Percentiles rank a stretch among this genome's conserved stretches.
These are phyloP conservation scores for Tupaia chinensis DNA, from an alignment of 2,113 vertebrate species.

Conservation along the genomic window DNA sequence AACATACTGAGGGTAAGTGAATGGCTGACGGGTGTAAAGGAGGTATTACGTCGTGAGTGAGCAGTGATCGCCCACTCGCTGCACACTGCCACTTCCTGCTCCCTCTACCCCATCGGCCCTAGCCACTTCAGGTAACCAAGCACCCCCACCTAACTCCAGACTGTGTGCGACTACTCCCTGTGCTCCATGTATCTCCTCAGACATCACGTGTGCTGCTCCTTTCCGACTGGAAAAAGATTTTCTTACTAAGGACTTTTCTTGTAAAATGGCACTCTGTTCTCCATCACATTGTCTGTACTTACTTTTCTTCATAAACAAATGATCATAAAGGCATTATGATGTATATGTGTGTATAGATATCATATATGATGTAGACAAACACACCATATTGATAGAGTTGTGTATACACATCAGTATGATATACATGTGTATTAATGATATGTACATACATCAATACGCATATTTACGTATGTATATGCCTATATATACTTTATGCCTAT, in stretches of 20 bases:
- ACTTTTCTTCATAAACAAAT: not conserved
- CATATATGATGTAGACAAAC: too few species aligned
- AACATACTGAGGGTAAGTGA: not conserved
- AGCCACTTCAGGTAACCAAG: not conserved
- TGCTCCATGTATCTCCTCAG: not conserved
- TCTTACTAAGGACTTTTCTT: not conserved
- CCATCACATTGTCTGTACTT: not conserved
- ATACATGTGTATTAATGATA: too few species aligned
- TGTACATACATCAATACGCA: too few species aligned
- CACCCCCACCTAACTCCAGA: not conserved
- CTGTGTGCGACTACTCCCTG: accelerated
- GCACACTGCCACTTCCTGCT: not conserved
- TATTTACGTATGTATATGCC: too few species aligned
- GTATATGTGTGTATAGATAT: not conserved
- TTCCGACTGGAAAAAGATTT: not conserved
- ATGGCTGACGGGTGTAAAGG: not conserved
- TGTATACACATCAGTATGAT: too few species aligned
- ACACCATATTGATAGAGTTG: too few species aligned
- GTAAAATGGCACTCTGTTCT: not conserved
- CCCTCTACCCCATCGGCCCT: not conserved
- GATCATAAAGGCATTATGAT: not conserved
- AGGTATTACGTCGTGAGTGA: not conserved
- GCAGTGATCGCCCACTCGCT: not conserved
- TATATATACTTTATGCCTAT: not conserved
- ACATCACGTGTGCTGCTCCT: not conserved